A percentile compares a stretch with the other conserved stretches of the same genome.
These are phyloP conservation scores for Dynastes hyllus DNA, from an alignment of 2,888 invertebrate species.

Conservation along the genomic window DNA sequence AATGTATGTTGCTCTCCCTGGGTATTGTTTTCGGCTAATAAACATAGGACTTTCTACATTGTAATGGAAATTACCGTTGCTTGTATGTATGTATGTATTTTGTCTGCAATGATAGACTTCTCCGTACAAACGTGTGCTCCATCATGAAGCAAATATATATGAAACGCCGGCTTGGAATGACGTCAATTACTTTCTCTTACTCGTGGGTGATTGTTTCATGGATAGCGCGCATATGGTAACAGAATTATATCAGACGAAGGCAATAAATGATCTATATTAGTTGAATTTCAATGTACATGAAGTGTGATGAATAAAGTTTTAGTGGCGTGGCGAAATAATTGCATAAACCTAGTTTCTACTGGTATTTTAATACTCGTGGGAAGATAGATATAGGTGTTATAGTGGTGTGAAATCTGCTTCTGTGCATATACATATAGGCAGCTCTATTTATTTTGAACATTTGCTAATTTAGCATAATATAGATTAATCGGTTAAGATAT, in stretches of 20 bases:
- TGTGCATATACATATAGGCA: too few species aligned
- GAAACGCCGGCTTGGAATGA: slow-evolving; percentile 20
- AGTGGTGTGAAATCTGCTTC: too few species aligned
- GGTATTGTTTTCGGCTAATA: slow-evolving; percentile 24
- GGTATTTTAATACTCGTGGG: too few species aligned
- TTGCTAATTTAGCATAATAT: too few species aligned
- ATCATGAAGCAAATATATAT: slow-evolving; percentile 18
- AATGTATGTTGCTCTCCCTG: not conserved
- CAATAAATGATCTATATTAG: slow-evolving; percentile 15
- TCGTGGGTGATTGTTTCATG: slow-evolving; percentile 8
- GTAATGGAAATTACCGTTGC: slow-evolving; percentile 31
- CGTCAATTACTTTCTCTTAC: slow-evolving; percentile 37
- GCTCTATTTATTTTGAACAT: too few species aligned
- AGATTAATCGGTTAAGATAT: too few species aligned
- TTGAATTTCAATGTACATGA: not conserved
- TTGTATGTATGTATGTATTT: slow-evolving; percentile 12
- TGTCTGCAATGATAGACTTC: slow-evolving; percentile 26
- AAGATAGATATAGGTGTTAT: too few species aligned
- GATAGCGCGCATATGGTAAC: slow-evolving; percentile 13
- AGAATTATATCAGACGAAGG: slow-evolving; percentile 21
- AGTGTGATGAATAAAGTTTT: not conserved
- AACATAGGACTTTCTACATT: slow-evolving; percentile 38
- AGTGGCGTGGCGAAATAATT: not conserved
- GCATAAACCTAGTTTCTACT: too few species aligned
- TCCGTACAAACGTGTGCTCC: not conserved